Evolutionary conservation across 1,140 invertebrate genomes (phyloP).

Genomic region (Macrocentrus cingulum): DNA sequence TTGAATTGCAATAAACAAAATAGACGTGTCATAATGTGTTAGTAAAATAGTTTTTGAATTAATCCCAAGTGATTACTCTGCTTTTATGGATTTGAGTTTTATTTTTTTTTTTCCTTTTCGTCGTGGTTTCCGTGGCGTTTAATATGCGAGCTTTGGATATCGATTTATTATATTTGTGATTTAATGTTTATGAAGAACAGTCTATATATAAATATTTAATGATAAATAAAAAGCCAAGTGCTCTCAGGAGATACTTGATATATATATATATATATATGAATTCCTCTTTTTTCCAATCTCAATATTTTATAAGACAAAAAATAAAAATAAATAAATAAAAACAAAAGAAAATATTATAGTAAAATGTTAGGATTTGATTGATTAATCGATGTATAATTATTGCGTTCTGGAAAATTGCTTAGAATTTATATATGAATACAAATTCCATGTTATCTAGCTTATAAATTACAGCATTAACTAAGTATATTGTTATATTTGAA

Average conservation of each 20-base stretch:
- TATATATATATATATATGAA: not conserved
- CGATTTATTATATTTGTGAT: too few relatives aligned
- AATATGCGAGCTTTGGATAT: too few relatives aligned
- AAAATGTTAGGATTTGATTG: not conserved
- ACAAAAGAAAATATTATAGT: not conserved
- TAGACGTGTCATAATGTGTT: too few relatives aligned
- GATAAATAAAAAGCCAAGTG: not conserved
- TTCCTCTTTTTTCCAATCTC: not conserved
- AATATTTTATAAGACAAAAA: conserved; percentile 9
- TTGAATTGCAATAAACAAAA: too few relatives aligned
- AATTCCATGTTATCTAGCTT: conserved; percentile 44
- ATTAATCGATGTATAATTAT: not conserved
- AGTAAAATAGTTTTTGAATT: too few relatives aligned
- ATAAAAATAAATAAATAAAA: too few relatives aligned
- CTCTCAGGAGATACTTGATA: conserved; percentile 1
- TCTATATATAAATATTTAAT: not conserved
- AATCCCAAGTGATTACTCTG: too few relatives aligned
- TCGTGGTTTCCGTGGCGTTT: too few relatives aligned
- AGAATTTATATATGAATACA: conserved; percentile 44
- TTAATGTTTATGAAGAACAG: too few relatives aligned
- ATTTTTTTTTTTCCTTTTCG: too few relatives aligned
- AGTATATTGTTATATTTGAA: conserved; percentile 24
- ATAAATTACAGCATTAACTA: conserved; percentile 38
- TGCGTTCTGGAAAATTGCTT: conserved; percentile 38
- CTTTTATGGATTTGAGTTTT: too few relatives aligned